A percentile compares a stretch with the other conserved stretches of the same genome.
Evolutionary conservation across 92 coral and sea anemone genomes (phyloP).

Genomic region (Blastomussa wellsi): DNA sequence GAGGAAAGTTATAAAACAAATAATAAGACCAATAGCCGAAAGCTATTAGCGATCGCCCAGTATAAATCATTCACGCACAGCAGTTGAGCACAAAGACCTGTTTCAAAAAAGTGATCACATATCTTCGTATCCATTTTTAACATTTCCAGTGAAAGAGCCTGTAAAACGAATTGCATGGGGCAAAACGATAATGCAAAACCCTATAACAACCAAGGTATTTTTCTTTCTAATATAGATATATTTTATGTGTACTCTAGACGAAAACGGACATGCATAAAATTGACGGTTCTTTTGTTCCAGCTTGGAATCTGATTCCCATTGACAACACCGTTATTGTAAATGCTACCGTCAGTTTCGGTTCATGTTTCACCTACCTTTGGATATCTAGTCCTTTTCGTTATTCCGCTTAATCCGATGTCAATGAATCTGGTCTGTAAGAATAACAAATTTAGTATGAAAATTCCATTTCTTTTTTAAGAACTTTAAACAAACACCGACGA

Average conservation of each 20-base stretch:
- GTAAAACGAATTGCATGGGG: neutral
- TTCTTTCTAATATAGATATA: neutral
- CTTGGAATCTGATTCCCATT: neutral
- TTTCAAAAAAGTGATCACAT: neutral
- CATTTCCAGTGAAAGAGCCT: neutral
- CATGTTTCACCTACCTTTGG: neutral
- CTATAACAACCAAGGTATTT: neutral
- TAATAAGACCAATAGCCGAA: neutral
- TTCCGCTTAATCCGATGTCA: neutral
- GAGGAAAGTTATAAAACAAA: neutral
- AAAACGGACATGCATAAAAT: neutral
- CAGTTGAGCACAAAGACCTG: neutral
- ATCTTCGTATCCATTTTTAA: neutral
- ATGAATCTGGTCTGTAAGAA: neutral
- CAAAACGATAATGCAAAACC: neutral
- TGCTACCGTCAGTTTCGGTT: neutral
- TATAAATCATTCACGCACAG: neutral
- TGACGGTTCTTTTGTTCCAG: neutral
- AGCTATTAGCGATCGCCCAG: neutral
- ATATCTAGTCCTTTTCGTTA: neutral
- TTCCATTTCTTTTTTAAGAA: conserved; percentile 2
- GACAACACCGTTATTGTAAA: neutral
- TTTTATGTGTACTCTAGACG: neutral
- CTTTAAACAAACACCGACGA: conserved; percentile 13
- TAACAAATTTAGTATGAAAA: neutral